Evolutionary conservation across 2,888 invertebrate genomes (phyloP), one percentile per base, ranked within the genome.

Genomic region (Drosophila limbata): DNA sequence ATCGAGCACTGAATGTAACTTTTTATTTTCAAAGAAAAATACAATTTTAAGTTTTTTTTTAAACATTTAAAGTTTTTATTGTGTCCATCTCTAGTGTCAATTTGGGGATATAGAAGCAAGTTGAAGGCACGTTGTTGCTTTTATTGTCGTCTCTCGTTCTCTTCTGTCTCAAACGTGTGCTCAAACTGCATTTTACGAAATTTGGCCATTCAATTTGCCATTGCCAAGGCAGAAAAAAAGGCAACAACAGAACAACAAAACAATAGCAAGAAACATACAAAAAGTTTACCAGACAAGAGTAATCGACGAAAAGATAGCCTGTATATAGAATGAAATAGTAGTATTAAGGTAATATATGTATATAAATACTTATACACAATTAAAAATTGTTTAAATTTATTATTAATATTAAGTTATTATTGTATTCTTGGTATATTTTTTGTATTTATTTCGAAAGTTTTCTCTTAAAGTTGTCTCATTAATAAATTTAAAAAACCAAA

Each of bases 121-220:
- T 63, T 28, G 40, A 57, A 69, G 76, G 69, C 67, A 71, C 68
- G 78, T 84, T 75, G 63, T 69, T 77, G 77, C 68, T 77, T 60
- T 66, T 68, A 57, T 59, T 74, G 73, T 64, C 47, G 52, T 71
- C 69, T 72, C 80, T 75, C 72, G 61, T 74, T 39, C 19, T 15
- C 40, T 25, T 69, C 71, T 42, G 71, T 78, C 76, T 66, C 72
- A 80, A 74, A 81, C 84, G 87, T 87, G 77, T 70, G 74, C 74
- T 83, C 85, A 84, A 83, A 77, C 81, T 77, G 79, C 81, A 85
- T 87, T 87, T 85, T 87, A 67, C 74, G 69, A 79, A 84, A 85
- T 87, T 86, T 85, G 79, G 76, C 68, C 85, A 83, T 86, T 85
- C 85, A 86, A 86, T 85, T 56, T 85, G 85, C 79, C 88, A 84